Evolutionary conservation across 2,888 invertebrate genomes (phyloP), one percentile per base, ranked within the genome.

Genomic region (Ectemnius lituratus): DNA sequence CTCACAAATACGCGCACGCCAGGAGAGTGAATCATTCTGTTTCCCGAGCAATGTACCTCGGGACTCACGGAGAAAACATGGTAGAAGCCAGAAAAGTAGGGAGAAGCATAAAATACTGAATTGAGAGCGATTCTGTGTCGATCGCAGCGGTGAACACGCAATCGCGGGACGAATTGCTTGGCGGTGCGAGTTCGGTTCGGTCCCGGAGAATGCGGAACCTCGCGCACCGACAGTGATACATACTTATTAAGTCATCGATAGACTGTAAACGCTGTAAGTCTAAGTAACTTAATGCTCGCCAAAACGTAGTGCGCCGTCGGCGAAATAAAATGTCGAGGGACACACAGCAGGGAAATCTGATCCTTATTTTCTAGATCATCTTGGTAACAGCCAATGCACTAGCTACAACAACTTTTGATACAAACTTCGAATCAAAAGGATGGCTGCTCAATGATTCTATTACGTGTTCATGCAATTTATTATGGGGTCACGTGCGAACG

Each of bases 161-260:
- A 67, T 37, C 2, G 20, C 16, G 52, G 61, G 18, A 65, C 28
- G 37, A 37, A 37, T 73, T 57, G 62, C n/a, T 20, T 52, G 45
- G 18, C 45, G 23, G 59, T 46, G 45, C 49, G 67, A 70, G 37
- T 37, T 8, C 37, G 37, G 37, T 37, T 37, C 37, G 37, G 37
- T 37, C 37, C 37, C 5, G 37, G 37, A 11, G 37, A 37, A 37
- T 52, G 16, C 52, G 52, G 60, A 75, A 69, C 59, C 61, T 71
- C 70, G 70, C 63, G 65, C 76, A 65, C 63, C 74, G 73, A 74
- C 76, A 77, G 85, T 84, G 86, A 85, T 85, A 85, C 60, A 73
- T 83, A 84, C 73, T 82, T 76, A 60, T 52, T 84, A 85, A 86
- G 86, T 85, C 82, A 82, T 85, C 75, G 75, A 73, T 83, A 85